A percentile compares a stretch with the other conserved stretches of the same genome.
Conservation (phyloP, 1,140 invertebrate genomes). For the Tetramorium simillimum region DNA sequence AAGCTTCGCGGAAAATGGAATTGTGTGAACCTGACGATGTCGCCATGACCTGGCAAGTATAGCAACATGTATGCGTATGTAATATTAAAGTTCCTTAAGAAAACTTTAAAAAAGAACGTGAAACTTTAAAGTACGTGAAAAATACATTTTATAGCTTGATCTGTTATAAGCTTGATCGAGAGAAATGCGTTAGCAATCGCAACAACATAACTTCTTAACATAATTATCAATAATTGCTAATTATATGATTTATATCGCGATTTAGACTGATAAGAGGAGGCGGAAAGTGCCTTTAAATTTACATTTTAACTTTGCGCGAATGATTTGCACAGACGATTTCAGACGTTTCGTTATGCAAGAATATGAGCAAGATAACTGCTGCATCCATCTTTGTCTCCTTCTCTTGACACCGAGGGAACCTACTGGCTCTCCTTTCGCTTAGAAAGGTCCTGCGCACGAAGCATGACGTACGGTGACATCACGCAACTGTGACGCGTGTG, state of each 20-base stretch:
- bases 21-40: not conserved
- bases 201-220: not conserved
- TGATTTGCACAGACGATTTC: not conserved
- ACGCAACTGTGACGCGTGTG: not conserved
- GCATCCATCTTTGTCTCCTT: not conserved
- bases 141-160: not conserved
- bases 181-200: not conserved
- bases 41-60: no score
- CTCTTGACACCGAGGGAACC: not conserved
- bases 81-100: not conserved
- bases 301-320: not conserved
- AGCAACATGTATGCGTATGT: not conserved
- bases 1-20: not conserved
- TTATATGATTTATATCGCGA: not conserved
- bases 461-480: constrained; percentile 2
- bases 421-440: not conserved
- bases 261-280: not conserved
- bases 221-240: not conserved
- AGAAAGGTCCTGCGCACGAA: not conserved
- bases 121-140: not conserved
- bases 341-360: not conserved
- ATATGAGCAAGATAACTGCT: not conserved
- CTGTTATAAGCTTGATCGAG: not conserved
- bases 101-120: not conserved
- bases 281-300: not conserved